Conservation (phyloP, 2,113 vertebrate species). For the Trogon surrucura region DNA sequence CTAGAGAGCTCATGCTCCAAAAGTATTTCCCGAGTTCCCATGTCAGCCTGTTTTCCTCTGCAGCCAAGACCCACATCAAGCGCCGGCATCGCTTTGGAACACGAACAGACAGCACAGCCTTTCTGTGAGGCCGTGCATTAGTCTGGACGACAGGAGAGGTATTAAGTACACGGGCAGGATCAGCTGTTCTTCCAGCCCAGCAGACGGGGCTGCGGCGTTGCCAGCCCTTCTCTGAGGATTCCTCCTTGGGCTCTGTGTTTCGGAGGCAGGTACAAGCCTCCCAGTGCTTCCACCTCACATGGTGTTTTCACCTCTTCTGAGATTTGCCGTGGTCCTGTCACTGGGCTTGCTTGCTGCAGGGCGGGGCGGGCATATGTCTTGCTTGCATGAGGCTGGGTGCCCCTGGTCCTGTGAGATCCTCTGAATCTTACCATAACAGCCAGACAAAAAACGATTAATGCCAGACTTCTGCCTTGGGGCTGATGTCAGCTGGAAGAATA, state of each 20-base stretch:
- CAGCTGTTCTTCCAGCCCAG: neutral
- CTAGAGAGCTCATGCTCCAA: neutral
- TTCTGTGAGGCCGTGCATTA: accelerated
- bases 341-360: neutral
- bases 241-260: accelerated
- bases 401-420: accelerated
- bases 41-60: neutral
- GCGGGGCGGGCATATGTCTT: accelerated
- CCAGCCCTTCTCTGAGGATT: neutral
- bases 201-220: accelerated
- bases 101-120: neutral
- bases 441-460: neutral
- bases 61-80: neutral
- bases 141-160: neutral
- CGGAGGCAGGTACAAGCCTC: accelerated
- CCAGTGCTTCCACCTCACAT: accelerated
- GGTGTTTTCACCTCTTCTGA: neutral
- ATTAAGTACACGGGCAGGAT: neutral
- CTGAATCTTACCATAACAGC: neutral
- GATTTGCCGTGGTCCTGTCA: accelerated
- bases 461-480: neutral
- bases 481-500: neutral
- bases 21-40: neutral
- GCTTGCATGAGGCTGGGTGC: accelerated
- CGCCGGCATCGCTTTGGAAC: neutral